Conservation (phyloP, 2,888 invertebrate species). For the Lasius platythorax region DNA sequence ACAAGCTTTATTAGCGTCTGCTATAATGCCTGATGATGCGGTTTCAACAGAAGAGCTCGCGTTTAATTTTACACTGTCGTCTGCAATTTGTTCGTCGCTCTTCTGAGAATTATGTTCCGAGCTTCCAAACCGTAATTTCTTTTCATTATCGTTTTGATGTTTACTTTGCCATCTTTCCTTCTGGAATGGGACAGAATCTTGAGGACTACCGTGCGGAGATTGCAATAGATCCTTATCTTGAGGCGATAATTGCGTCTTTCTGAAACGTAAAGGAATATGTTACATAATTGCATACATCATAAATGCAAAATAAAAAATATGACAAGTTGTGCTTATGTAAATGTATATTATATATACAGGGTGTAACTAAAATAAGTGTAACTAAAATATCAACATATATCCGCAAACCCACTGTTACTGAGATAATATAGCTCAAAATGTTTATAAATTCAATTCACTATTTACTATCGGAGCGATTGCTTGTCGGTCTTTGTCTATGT, state of each 20-base stretch:
- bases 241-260: neutral
- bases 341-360: neutral
- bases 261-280: neutral
- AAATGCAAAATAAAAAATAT: conserved; percentile 3
- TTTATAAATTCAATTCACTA: too few relatives aligned
- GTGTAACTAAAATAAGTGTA: neutral
- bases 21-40: neutral
- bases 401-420: too few relatives aligned
- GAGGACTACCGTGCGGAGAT: neutral
- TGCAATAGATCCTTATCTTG: neutral
- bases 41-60: neutral
- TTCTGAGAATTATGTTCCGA: neutral
- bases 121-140: too few relatives aligned
- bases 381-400: too few relatives aligned
- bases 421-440: too few relatives aligned
- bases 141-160: neutral
- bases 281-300: neutral
- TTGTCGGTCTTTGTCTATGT: too few relatives aligned
- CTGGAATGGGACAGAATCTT: neutral
- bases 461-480: too few relatives aligned
- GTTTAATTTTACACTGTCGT: neutral
- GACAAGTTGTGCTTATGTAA: neutral
- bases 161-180: neutral
- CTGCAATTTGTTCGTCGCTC: neutral
- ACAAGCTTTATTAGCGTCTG: neutral